Conservation (phyloP, 1,140 invertebrate genomes). For the Neuroterus valhalla region DNA sequence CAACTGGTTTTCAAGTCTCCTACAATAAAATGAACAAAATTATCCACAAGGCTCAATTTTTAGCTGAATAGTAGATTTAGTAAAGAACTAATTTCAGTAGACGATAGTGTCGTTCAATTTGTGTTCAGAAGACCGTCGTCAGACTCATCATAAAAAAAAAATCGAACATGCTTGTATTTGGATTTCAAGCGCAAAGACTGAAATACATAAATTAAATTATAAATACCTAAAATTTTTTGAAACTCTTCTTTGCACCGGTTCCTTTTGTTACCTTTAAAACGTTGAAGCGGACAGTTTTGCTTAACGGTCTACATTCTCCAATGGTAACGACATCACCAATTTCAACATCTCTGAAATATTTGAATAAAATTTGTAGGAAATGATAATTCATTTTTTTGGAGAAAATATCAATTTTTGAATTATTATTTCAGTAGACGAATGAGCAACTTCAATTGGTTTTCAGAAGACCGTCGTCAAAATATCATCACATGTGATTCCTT, state of each 20-base stretch:
- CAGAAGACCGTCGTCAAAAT: constrained; percentile 77
- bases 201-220: no score
- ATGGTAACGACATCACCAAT: constrained; percentile 98
- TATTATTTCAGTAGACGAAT: constrained; percentile 61
- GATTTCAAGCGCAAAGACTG: no score
- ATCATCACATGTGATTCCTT: constrained; percentile 65
- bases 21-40: not conserved
- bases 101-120: constrained; percentile 12
- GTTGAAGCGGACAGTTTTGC: constrained; percentile 99
- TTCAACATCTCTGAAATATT: constrained; percentile 91
- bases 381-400: no score
- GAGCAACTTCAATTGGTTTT: constrained; percentile 62
- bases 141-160: not conserved
- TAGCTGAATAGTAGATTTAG: not conserved
- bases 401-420: not conserved
- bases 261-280: constrained; percentile 98
- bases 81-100: not conserved
- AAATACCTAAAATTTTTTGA: constrained; percentile 86
- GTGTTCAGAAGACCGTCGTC: not conserved
- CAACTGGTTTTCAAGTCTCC: not conserved
- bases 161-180: no score
- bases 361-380: constrained; percentile 6
- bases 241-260: constrained; percentile 96
- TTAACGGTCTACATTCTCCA: constrained; percentile 98
- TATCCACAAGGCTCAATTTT: not conserved